Percentiles rank a stretch among this genome's conserved stretches.
phyloP scores from a whole-genome alignment of 2,888 invertebrate genomes.

The Exocentrus adspersus region DNA sequence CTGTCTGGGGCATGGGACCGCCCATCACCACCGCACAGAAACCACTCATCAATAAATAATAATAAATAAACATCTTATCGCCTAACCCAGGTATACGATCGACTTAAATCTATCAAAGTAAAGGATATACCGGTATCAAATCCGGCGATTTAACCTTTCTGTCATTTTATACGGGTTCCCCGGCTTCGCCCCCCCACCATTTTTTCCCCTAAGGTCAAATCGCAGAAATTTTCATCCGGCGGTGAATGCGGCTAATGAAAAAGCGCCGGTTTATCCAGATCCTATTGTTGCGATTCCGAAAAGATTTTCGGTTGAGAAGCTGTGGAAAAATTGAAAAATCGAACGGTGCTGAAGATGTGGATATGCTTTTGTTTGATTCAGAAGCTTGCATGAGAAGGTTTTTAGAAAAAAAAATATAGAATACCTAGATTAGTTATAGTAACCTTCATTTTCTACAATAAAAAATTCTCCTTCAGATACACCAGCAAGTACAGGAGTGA shows the following conservation, averaged over 20 bases:
- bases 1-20: slow-evolving; percentile 5
- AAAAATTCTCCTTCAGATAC: no score
- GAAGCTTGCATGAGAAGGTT: no score
- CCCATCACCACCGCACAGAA: slow-evolving; percentile 8
- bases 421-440: no score
- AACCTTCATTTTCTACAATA: no score
- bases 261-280: neutral
- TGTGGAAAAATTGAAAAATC: no score
- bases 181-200: slow-evolving; percentile 14
- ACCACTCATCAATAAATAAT: slow-evolving; percentile 8
- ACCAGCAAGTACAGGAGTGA: no score
- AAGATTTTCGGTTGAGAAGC: no score
- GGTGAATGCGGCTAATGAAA: neutral
- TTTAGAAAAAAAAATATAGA: no score
- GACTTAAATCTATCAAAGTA: slow-evolving; percentile 2
- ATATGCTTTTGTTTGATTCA: no score
- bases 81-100: neutral
- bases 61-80: slow-evolving; percentile 16
- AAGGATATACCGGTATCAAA: slow-evolving; percentile 23
- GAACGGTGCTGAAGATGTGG: no score
- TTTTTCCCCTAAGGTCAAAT: slow-evolving; percentile 25
- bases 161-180: slow-evolving; percentile 20
- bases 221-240: slow-evolving; percentile 12
- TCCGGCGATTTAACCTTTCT: slow-evolving; percentile 17
- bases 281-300: slow-evolving; percentile 3